A percentile compares a stretch with the other conserved stretches of the same genome.
Evolutionary conservation across 2,113 vertebrate species (phyloP).

Genomic region (Dryoscopus gambensis): DNA sequence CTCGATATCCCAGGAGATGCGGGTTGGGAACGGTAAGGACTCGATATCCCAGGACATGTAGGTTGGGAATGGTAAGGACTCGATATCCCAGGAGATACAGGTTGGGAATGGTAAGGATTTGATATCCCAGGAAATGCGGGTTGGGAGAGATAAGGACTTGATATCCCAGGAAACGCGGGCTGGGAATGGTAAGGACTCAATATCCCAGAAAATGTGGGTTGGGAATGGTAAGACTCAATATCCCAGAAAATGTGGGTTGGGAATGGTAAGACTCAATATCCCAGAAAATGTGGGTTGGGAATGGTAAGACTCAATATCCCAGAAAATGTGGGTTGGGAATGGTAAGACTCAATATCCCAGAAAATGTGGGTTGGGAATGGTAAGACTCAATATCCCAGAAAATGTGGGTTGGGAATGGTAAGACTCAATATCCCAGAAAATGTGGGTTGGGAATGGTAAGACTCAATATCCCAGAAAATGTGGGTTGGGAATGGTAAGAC

Average conservation of each 20-base stretch:
- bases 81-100: background rate
- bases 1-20: background rate
- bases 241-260: fast-evolving
- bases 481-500: fast-evolving
- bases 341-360: too few species aligned
- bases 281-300: background rate
- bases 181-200: constrained; percentile 74
- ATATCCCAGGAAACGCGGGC: fast-evolving
- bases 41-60: background rate
- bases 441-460: fast-evolving
- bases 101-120: constrained; percentile 73
- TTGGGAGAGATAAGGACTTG: constrained; percentile 66
- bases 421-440: background rate
- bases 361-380: fast-evolving
- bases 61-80: constrained; percentile 73
- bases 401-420: fast-evolving
- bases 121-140: fast-evolving
- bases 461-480: background rate
- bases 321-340: background rate
- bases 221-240: too few species aligned
- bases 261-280: too few species aligned
- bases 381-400: background rate
- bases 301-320: too few species aligned
- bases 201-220: fast-evolving
- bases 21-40: constrained; percentile 72